These are phyloP conservation scores for Tychaedon coryphoeus DNA, from an alignment of 2,113 vertebrate species.

Conservation along the genomic window DNA sequence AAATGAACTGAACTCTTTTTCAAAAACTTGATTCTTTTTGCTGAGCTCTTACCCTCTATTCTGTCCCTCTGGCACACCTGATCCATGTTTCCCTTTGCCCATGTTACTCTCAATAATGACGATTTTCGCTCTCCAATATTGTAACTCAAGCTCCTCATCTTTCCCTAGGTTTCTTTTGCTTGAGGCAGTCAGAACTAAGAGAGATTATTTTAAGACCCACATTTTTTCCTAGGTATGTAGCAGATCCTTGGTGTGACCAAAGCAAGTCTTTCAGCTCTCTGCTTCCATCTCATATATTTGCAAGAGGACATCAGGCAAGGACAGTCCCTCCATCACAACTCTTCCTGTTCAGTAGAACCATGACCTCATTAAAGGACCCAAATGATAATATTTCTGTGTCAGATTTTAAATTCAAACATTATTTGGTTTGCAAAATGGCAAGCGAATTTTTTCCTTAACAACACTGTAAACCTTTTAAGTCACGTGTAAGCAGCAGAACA, in stretches of 20 bases:
- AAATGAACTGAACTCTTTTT: not conserved
- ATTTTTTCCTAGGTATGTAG: not conserved
- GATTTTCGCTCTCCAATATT: not conserved
- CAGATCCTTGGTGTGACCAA: not conserved
- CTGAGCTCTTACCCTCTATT: not conserved
- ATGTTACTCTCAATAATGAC: not conserved
- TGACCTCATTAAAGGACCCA: not conserved
- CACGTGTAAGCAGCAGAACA: not conserved
- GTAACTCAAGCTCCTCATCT: not conserved
- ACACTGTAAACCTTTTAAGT: not conserved
- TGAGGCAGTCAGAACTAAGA: not conserved
- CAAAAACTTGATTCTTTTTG: not conserved
- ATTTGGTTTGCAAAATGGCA: not conserved
- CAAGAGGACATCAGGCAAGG: not conserved
- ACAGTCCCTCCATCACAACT: not conserved
- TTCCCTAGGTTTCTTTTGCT: not conserved
- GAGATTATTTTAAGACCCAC: not conserved
- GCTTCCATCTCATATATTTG: not conserved
- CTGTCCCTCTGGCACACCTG: not conserved
- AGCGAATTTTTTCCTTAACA: conserved; percentile 3
- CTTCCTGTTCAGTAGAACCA: not conserved
- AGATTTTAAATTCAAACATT: not conserved
- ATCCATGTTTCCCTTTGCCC: not conserved
- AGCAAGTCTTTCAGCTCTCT: not conserved
- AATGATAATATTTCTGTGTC: not conserved